phyloP scores from a whole-genome alignment of 1,140 invertebrate species.

The honey bee (Apis mellifera) region DNA sequence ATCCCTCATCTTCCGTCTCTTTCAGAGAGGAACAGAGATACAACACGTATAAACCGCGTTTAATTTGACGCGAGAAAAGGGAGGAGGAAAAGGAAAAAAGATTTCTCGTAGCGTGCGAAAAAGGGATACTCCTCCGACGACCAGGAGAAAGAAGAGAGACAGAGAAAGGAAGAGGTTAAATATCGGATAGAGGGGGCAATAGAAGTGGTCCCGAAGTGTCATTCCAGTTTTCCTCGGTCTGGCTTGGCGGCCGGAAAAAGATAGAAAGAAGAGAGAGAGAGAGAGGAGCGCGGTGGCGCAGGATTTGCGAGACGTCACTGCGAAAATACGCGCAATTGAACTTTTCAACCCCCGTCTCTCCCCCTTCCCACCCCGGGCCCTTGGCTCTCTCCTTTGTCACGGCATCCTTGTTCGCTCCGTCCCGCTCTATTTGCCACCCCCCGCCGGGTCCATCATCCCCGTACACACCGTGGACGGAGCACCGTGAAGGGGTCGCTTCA shows the following conservation, averaged over 20 bases:
- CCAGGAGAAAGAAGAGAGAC: too few relatives aligned
- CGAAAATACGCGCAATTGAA: slow-evolving; percentile 82
- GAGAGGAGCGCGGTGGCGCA: slow-evolving; percentile 43
- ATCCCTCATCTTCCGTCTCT: too few relatives aligned
- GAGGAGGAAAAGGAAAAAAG: slow-evolving; percentile 3
- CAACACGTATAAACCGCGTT: too few relatives aligned
- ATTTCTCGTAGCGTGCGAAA: not conserved
- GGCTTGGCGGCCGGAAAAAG: not conserved
- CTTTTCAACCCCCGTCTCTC: slow-evolving; percentile 77
- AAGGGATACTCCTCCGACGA: not conserved
- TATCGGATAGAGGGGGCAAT: slow-evolving; percentile 46
- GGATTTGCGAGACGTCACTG: slow-evolving; percentile 79
- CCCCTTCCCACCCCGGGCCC: slow-evolving; percentile 53
- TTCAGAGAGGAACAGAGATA: too few relatives aligned
- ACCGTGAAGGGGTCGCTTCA: slow-evolving; percentile 44
- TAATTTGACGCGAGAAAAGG: slow-evolving; percentile 3
- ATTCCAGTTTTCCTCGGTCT: slow-evolving; percentile 23
- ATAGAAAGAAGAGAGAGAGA: slow-evolving; percentile 60
- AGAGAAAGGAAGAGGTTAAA: slow-evolving; percentile 64
- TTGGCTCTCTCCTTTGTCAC: slow-evolving; percentile 78
- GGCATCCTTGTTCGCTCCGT: slow-evolving; percentile 79
- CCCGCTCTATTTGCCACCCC: slow-evolving; percentile 76
- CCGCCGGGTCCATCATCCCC: slow-evolving; percentile 72
- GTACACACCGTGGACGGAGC: slow-evolving; percentile 64
- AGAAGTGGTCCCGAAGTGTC: slow-evolving; percentile 14